Conservation (phyloP, 2,888 invertebrate genomes). For the Trachelus tabidus region DNA sequence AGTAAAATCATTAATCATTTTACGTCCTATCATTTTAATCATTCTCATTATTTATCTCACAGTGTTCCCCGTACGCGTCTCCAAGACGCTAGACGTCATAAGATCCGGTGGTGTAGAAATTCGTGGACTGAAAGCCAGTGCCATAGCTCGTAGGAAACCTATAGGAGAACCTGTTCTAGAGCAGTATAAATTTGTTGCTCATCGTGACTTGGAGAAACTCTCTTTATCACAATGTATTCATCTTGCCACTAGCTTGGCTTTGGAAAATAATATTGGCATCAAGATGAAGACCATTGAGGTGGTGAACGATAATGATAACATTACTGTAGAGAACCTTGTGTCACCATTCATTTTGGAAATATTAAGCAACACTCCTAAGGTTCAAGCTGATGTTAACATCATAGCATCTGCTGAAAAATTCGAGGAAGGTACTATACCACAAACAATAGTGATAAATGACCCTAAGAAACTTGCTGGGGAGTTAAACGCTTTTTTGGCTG, state of each 20-base stretch:
- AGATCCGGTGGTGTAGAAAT: slow-evolving; percentile 72
- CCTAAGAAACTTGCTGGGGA: slow-evolving; percentile 70
- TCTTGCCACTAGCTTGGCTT: slow-evolving; percentile 66
- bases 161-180: slow-evolving; percentile 70
- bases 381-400: slow-evolving; percentile 75
- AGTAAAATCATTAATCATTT: slow-evolving; percentile 19
- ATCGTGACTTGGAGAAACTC: slow-evolving; percentile 54
- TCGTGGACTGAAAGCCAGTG: slow-evolving; percentile 70
- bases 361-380: slow-evolving; percentile 76
- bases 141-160: slow-evolving; percentile 68
- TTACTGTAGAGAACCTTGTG: slow-evolving; percentile 58
- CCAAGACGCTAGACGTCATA: slow-evolving; percentile 62
- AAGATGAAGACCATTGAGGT: slow-evolving; percentile 60
- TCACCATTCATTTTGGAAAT: slow-evolving; percentile 71
- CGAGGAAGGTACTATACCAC: slow-evolving; percentile 67
- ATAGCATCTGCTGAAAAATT: slow-evolving; percentile 58
- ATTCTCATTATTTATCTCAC: slow-evolving; percentile 23
- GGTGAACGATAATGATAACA: slow-evolving; percentile 43
- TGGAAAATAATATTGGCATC: slow-evolving; percentile 66
- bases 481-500: slow-evolving; percentile 67
- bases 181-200: slow-evolving; percentile 69
- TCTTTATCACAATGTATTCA: slow-evolving; percentile 50
- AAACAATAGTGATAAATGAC: slow-evolving; percentile 71
- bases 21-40: not conserved
- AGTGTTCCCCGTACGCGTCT: slow-evolving; percentile 62